Evolutionary conservation across 1,140 invertebrate species (phyloP), one percentile per base, ranked within the genome.

Genomic region (Caenorhabditis brenneri): DNA sequence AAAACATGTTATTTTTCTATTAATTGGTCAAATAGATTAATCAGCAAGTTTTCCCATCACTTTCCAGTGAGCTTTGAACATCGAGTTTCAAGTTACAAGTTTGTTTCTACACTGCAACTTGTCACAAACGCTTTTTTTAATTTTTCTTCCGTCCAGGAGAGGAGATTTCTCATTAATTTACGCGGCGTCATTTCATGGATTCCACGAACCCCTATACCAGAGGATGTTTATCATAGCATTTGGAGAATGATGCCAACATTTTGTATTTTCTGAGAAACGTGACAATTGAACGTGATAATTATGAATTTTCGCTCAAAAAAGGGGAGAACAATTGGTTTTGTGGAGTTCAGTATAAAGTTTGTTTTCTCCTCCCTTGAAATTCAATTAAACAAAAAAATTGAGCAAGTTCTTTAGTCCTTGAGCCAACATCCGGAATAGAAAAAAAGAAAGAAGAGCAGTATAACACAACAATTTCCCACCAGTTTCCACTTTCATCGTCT

Each of bases 81-180:
- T 74, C 36, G n/a, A 74, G 65, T 74, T 74, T 74, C 65, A 46
- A 74, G 65, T 74, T 74, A 42, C 65, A 74, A n/a, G 65, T 65
- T 65, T 39, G 36, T 65, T 65, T 65, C 33, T 65, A 31, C 53
- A n/a, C n/a, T 58, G 12, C 55, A 31, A 9, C 60, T 65, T 36
- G 60, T 24, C 65, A 46, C 36, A 74, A 74, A 74, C n/a, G n/a
- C 33, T 74, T 42, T 42, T 24, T 9, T 4, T 22, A 24, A 42
- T 39, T 31, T 42, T 74, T n/a, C 15, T 10, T 19, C 58, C 31
- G 16, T 19, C 29, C 9, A 33, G 29, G n/a, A 15, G n/a, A 39
- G 22, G 12, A 31, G 36, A 74, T 74, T 74, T 74, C 65, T 42
- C 65, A 42, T 74, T 74, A 74, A 33, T 74, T 74, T 7, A 2